Evolutionary conservation across 30 jellyfish, hydroid and myxozoan genomes (phyloP), one percentile per base, ranked within the genome.

Genomic region (Haliclystus octoradiatus): DNA sequence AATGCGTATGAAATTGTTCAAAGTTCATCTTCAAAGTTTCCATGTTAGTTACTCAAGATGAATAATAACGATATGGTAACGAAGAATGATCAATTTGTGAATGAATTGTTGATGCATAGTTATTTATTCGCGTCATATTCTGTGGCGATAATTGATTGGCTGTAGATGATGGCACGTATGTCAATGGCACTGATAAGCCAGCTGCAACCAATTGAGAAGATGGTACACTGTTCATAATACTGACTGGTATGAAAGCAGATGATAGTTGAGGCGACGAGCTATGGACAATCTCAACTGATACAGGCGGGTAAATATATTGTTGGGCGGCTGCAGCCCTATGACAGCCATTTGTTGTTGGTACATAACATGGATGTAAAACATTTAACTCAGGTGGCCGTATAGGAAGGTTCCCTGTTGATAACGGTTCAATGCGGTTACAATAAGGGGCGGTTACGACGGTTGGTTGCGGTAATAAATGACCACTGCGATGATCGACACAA

Each of bases 311-410:
- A 19, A 19, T 19, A 9, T 5, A 5, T 40, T 40, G 57, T n/a
- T n/a, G n/a, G n/a, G n/a, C n/a, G n/a, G n/a, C n/a, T 5, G 57
- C 57, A 19, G 57, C 57, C 9, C 57, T 9, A 19, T 40, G 57
- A 19, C 19, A 40, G 57, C 57, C 57, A 19, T 19, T 40, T 5
- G 74, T 82, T 1, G 95, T 83, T 19, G 96, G 79, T 33, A 86
- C 70, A 53, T 73, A 86, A 53, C 92, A 86, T 0, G 96, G 92
- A 40, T 82, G 94, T 32, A 84, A 73, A 26, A 86, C 87, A 40
- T 40, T 40, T 9, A 5, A 9, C 9, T 19, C 19, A 40, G 9
- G 9, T 40, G 57, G 57, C 19, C 57, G 9, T n/a, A n/a, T n/a
- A n/a, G n/a, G n/a, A n/a, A n/a, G n/a, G 9, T 9, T 40, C 57